Evolutionary conservation across 2,888 invertebrate species (phyloP), one percentile per base, ranked within the genome.

Genomic region (Orchestes rusci): DNA sequence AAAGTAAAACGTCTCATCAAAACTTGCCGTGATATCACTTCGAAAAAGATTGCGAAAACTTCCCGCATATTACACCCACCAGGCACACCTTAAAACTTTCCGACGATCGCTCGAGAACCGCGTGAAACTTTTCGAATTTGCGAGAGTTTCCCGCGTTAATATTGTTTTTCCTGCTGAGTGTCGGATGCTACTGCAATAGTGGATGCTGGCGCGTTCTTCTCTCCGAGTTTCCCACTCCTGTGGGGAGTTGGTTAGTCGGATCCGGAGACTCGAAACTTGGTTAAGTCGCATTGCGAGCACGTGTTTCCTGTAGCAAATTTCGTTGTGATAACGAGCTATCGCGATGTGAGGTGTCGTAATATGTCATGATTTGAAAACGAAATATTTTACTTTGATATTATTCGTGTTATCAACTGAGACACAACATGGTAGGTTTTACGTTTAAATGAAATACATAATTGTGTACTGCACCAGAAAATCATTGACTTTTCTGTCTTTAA

Each of bases 121-220:
- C 15, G 4, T 29, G 38, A 20, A 27, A n/a, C n/a, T n/a, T 36
- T 30, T 29, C 36, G 19, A 31, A 34, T 19, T 39, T 12, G n/a
- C n/a, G n/a, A n/a, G n/a, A n/a, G n/a, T n/a, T n/a, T n/a, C n/a
- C n/a, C n/a, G n/a, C n/a, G n/a, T n/a, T n/a, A n/a, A n/a, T n/a
- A 27, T 17, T 29, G 47, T 31, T 39, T 43, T 45, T 39, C 43
- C 39, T 16, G 31, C 47, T 39, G 43, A 35, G 43, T 31, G 39
- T 28, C 47, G 35, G 30, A 43, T 39, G 39, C 43, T 43, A 48
- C 47, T 48, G 47, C 43, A 29, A 34, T 33, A 37, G 38, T 33
- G 47, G 47, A 47, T 43, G 47, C 47, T 47, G 47, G 45, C 33
- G 45, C 42, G 42, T 39, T 42, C 42, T 38, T n/a, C n/a, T n/a